These are phyloP conservation scores for Platyscapa corneri DNA, from an alignment of 1,140 invertebrate genomes.

Conservation along the genomic window DNA sequence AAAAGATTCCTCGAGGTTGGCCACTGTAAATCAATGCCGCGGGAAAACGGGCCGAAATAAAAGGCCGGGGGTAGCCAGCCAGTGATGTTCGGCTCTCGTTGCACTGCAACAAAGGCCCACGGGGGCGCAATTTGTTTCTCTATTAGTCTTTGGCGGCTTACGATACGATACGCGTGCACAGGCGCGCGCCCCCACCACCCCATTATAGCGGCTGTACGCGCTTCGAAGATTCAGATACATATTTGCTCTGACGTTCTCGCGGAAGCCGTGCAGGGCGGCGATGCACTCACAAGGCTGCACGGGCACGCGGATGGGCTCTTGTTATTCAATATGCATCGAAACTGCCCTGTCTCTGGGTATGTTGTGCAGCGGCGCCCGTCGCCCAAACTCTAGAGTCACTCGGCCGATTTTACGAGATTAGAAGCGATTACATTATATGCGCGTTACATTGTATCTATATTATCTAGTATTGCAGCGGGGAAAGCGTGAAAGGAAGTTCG, in stretches of 20 bases:
- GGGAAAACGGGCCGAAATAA: no score
- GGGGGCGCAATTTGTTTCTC: constrained; percentile 24
- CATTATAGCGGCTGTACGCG: background rate
- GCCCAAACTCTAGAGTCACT: background rate
- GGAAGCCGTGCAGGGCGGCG: background rate
- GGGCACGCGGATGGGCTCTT: background rate
- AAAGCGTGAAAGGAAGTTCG: background rate
- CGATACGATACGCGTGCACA: background rate
- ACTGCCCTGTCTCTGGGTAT: background rate
- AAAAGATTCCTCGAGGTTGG: no score
- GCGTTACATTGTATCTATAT: background rate
- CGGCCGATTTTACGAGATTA: constrained; percentile 13
- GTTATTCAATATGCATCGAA: background rate
- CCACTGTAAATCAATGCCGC: no score
- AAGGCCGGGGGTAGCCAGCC: no score
- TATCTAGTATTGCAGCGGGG: background rate
- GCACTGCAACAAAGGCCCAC: no score
- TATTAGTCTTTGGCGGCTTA: constrained; percentile 35
- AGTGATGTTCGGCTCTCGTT: no score
- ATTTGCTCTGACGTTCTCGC: background rate
- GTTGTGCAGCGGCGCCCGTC: background rate
- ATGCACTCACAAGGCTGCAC: background rate
- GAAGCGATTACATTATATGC: constrained; percentile 18
- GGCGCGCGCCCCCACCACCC: no score
- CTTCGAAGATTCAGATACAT: background rate